Evolutionary conservation across 2,888 invertebrate species (phyloP).

Genomic region (Caprella mutica): DNA sequence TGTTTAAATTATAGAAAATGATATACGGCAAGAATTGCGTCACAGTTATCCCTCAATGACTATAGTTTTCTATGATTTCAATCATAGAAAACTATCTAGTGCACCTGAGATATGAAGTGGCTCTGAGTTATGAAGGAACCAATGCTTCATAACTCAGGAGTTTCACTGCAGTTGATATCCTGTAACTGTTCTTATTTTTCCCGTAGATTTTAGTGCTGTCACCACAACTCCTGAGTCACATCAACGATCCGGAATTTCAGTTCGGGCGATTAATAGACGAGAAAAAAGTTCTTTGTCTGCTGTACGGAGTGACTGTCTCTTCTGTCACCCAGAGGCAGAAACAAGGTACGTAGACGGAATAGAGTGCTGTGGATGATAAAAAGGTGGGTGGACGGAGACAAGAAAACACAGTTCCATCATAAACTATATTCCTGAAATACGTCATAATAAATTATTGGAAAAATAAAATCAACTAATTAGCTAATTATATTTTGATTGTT

Average conservation of each 20-base stretch:
- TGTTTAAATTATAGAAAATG: too few relatives aligned
- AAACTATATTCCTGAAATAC: too few relatives aligned
- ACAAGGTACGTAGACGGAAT: background rate
- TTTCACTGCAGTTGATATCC: too few relatives aligned
- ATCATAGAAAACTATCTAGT: too few relatives aligned
- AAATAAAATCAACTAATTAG: background rate
- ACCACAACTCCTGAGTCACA: constrained; percentile 3
- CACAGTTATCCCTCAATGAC: too few relatives aligned
- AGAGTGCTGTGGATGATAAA: background rate
- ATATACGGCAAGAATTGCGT: too few relatives aligned
- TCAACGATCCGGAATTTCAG: constrained; percentile 3
- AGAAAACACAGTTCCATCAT: too few relatives aligned
- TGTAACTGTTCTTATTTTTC: background rate
- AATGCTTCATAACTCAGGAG: too few relatives aligned
- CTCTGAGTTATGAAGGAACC: too few relatives aligned
- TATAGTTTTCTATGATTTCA: too few relatives aligned
- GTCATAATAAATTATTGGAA: background rate
- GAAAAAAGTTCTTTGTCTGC: background rate
- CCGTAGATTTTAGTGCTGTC: background rate
- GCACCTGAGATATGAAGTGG: too few relatives aligned
- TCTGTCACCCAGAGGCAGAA: constrained; percentile 1
- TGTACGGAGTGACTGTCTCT: background rate
- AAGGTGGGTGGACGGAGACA: too few relatives aligned
- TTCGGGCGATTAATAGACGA: background rate
- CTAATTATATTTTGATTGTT: background rate